Conservation (phyloP, 2,888 invertebrate species). For the Hybos culiciformis region DNA sequence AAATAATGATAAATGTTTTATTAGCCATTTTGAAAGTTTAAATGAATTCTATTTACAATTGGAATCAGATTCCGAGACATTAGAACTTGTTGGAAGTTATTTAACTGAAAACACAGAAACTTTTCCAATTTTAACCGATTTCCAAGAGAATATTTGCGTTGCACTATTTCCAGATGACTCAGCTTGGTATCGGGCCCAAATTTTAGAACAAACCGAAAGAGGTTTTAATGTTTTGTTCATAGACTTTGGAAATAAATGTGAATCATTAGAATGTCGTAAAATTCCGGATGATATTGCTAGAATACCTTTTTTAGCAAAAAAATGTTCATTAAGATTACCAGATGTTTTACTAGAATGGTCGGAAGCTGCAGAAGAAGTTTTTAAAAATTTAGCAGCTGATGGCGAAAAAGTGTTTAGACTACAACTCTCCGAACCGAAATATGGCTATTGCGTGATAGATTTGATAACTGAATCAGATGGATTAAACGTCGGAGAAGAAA, state of each 20-base stretch:
- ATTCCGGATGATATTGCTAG: slow-evolving; percentile 46
- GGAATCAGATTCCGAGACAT: slow-evolving; percentile 45
- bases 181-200: slow-evolving; percentile 53
- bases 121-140: slow-evolving; percentile 38
- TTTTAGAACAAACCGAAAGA: slow-evolving; percentile 41
- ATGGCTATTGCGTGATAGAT: slow-evolving; percentile 50
- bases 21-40: slow-evolving; percentile 59
- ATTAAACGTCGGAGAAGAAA: slow-evolving; percentile 47
- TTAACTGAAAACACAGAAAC: slow-evolving; percentile 42
- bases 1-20: slow-evolving; percentile 50
- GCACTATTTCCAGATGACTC: slow-evolving; percentile 51
- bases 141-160: slow-evolving; percentile 40
- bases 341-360: slow-evolving; percentile 48
- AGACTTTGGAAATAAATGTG: slow-evolving; percentile 53
- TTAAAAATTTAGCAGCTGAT: slow-evolving; percentile 51
- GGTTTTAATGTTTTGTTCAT: slow-evolving; percentile 50
- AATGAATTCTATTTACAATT: slow-evolving; percentile 69
- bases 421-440: slow-evolving; percentile 49
- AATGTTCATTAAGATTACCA: slow-evolving; percentile 47
- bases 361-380: slow-evolving; percentile 47
- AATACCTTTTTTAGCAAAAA: slow-evolving; percentile 45
- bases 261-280: slow-evolving; percentile 42
- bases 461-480: slow-evolving; percentile 46
- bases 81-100: slow-evolving; percentile 45
- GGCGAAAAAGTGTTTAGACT: slow-evolving; percentile 57